These are phyloP conservation scores for Rana temporaria DNA, from an alignment of 2,113 vertebrate species.

Conservation along the genomic window DNA sequence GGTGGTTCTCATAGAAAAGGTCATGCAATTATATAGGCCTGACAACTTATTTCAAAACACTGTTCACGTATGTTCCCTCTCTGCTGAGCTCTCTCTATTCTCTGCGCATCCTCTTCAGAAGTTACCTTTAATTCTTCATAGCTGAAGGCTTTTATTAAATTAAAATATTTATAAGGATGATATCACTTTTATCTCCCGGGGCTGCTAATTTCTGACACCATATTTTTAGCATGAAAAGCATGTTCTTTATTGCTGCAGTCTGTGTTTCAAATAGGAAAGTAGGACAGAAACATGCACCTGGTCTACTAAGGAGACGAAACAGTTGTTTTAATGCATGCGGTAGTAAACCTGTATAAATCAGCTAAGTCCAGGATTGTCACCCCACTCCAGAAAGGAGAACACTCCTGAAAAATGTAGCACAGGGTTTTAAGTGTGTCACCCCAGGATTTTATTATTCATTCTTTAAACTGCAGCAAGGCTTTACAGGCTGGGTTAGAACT, in stretches of 20 bases:
- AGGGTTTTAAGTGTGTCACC: not conserved
- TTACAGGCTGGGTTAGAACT: not conserved
- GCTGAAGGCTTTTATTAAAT: constrained; percentile 30
- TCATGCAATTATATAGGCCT: no score
- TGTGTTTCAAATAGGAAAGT: constrained; percentile 15
- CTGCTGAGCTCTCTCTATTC: no score
- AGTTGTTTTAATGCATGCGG: constrained; percentile 1
- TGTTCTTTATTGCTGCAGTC: not conserved
- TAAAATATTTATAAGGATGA: constrained; percentile 41
- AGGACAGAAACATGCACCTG: constrained; percentile 34
- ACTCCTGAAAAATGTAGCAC: constrained; percentile 14
- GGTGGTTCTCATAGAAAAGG: no score
- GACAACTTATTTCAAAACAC: no score
- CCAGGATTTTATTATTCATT: not conserved
- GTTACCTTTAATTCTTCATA: constrained; percentile 5
- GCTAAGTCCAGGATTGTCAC: not conserved
- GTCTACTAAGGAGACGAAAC: not conserved
- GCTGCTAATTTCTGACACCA: constrained; percentile 14
- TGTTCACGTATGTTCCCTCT: no score
- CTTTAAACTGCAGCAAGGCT: not conserved
- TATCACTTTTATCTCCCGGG: constrained; percentile 30
- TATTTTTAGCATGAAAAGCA: constrained; percentile 36
- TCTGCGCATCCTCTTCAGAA: no score
- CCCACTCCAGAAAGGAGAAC: constrained; percentile 10
- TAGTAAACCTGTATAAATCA: constrained; percentile 1